These are phyloP conservation scores for Drosophila sordidapex DNA, from an alignment of 2,888 invertebrate species.

Conservation along the genomic window DNA sequence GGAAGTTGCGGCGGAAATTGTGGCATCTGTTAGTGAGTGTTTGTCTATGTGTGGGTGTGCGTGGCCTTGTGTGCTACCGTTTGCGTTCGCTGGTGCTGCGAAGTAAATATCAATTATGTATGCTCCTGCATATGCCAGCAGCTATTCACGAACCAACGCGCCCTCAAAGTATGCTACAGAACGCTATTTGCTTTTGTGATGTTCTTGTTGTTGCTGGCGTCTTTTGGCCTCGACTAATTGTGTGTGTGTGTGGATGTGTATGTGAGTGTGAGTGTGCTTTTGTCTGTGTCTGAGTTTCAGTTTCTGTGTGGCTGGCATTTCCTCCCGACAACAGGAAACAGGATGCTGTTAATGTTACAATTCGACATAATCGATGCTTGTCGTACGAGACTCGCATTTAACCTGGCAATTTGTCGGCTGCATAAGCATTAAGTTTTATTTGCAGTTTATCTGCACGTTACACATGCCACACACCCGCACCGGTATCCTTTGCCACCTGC, in stretches of 20 bases:
- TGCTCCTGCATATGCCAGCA: conserved; percentile 61
- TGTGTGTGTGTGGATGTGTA: conserved; percentile 14
- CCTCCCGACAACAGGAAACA: conserved; percentile 71
- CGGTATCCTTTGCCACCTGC: conserved; percentile 1
- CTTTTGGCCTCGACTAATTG: conserved; percentile 2
- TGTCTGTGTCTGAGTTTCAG: conserved; percentile 12
- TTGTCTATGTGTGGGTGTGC: conserved; percentile 10
- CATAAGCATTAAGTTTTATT: conserved; percentile 75
- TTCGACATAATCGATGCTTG: conserved; percentile 79
- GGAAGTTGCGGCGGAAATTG: conserved; percentile 68
- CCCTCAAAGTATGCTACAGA: conserved; percentile 72
- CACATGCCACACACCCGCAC: background rate
- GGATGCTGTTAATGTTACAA: conserved; percentile 76
- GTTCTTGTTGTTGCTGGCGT: conserved; percentile 4
- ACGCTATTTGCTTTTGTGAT: background rate
- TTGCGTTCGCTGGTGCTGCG: conserved; percentile 27
- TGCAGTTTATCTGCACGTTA: conserved; percentile 62
- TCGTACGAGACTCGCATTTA: conserved; percentile 78
- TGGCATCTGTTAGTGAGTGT: conserved; percentile 46
- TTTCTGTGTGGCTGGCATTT: conserved; percentile 44
- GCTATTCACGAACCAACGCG: conserved; percentile 63
- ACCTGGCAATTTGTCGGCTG: conserved; percentile 75
- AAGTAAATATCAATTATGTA: conserved; percentile 75
- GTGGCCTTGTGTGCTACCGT: conserved; percentile 13
- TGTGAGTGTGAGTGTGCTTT: conserved; percentile 1